Base-by-base conservation (phyloP, 2,797 vertebrate genomes). In the Paratrypauchen microcephalus region DNA sequence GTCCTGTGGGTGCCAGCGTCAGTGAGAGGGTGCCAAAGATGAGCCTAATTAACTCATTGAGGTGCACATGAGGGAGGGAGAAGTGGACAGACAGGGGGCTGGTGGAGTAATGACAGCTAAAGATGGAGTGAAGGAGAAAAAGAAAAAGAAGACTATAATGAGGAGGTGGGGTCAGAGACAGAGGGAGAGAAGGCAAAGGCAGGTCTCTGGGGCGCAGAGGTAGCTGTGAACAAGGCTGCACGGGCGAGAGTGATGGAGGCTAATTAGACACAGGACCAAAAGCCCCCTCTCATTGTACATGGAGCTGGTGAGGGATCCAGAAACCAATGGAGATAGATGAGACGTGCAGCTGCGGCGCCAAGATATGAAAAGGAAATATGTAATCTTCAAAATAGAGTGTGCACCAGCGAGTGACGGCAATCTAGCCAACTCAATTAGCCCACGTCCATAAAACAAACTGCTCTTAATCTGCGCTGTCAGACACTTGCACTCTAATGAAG, bases 21-120 rank as follows among this genome's bases (percentile, higher is more conserved):
- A 74, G 88, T 84, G 66, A 83, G 68, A 77, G 87, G 88, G 87
- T 88, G 84, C 70, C 70, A 84, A 88, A 90, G 87, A 79, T 83
- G 81, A 83, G 89, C 90, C 93, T 89, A 94, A 93, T 95, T 93
- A 94, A 90, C 90, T 94, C 91, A 90, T 89, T 87, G 89, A 85
- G 83, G 71, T 79, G 55, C 36, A 39, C 56, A 68, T 63, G 69
- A 54, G 55, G 76, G 69, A 61, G 64, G 65, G 55, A 59, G 63
- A 69, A 47, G 61, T 67, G 47, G 47, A 71, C 24, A 66, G 71
- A 67, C 68, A n/a, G 65, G 78, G 68, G 69, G 73, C 73, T 54
- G 64, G 58, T 62, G 63, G 78, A 81, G 66, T 78, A 85, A 79
- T 82, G 86, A 86, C 80, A 79, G 80, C 77, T 76, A 83, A 78